phyloP scores from a whole-genome alignment of 2,888 invertebrate genomes.

The Nymphalis polychloros region DNA sequence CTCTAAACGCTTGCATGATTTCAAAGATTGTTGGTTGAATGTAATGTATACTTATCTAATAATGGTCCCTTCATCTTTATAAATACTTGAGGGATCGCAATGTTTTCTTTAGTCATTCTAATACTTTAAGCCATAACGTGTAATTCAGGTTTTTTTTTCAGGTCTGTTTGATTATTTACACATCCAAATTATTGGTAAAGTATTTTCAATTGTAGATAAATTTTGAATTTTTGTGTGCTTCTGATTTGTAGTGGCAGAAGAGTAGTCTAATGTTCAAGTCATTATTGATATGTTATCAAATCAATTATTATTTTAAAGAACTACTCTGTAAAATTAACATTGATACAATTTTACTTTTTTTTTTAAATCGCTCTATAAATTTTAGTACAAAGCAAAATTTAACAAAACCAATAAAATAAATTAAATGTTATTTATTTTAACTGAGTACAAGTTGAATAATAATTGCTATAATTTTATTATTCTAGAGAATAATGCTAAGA shows the following conservation, averaged over 20 bases:
- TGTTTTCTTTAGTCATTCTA: slow-evolving; percentile 29
- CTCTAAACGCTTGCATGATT: slow-evolving; percentile 22
- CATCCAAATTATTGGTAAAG: too few species aligned
- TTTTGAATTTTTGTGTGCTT: too few species aligned
- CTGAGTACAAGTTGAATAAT: background rate
- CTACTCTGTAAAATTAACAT: too few species aligned
- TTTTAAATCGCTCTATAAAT: too few species aligned
- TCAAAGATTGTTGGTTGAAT: slow-evolving; percentile 50
- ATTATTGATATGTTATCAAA: too few species aligned
- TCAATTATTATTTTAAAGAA: too few species aligned
- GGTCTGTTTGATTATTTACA: background rate
- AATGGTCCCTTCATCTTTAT: slow-evolving; percentile 55
- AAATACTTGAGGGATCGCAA: slow-evolving; percentile 45
- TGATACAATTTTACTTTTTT: too few species aligned
- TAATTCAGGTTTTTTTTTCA: slow-evolving; percentile 8
- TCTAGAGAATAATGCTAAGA: slow-evolving; percentile 45
- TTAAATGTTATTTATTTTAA: too few species aligned
- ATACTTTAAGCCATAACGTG: slow-evolving; percentile 4
- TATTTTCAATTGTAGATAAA: background rate
- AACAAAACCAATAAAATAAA: too few species aligned
- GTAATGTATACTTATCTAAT: slow-evolving; percentile 50
- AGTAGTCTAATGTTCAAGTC: too few species aligned
- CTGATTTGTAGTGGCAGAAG: too few species aligned
- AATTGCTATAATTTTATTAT: slow-evolving; percentile 2
- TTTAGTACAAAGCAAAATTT: too few species aligned